Conservation (phyloP, 2,888 invertebrate genomes). For the Pilophorus perplexus region DNA sequence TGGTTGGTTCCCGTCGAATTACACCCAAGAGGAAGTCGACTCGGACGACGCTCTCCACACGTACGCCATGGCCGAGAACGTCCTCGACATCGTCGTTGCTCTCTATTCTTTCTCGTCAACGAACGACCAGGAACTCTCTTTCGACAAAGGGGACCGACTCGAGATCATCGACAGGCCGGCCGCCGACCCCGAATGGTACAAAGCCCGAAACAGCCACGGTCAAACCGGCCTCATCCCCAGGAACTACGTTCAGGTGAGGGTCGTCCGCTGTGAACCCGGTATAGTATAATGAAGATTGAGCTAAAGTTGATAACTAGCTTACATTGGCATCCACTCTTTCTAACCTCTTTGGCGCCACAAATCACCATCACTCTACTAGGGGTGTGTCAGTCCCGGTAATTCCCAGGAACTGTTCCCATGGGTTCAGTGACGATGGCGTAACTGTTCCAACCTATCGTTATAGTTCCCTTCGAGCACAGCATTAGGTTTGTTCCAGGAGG, state of each 20-base stretch:
- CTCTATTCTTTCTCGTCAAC: constrained; percentile 91
- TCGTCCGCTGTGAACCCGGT: no score
- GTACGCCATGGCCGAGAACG: constrained; percentile 91
- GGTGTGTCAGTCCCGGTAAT: no score
- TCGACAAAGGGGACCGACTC: constrained; percentile 93
- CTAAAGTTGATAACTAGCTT: no score
- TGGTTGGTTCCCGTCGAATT: constrained; percentile 98
- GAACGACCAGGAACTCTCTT: constrained; percentile 93
- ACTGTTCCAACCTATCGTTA: no score
- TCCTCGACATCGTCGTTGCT: constrained; percentile 93
- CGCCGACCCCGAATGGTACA: constrained; percentile 98
- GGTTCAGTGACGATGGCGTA: no score
- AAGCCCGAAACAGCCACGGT: constrained; percentile 89
- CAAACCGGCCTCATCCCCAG: constrained; percentile 92
- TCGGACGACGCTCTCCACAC: constrained; percentile 84
- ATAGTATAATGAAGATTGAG: no score
- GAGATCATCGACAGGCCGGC: constrained; percentile 95
- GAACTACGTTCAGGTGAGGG: constrained; percentile 81
- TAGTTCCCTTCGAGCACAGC: no score
- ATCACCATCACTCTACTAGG: no score
- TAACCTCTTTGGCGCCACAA: no score
- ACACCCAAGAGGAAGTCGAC: constrained; percentile 85
- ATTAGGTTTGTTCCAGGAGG: no score
- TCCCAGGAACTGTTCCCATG: no score
- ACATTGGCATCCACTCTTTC: no score